These are phyloP conservation scores for Cantharis nigra DNA, from an alignment of 2,888 invertebrate genomes.

Conservation along the genomic window DNA sequence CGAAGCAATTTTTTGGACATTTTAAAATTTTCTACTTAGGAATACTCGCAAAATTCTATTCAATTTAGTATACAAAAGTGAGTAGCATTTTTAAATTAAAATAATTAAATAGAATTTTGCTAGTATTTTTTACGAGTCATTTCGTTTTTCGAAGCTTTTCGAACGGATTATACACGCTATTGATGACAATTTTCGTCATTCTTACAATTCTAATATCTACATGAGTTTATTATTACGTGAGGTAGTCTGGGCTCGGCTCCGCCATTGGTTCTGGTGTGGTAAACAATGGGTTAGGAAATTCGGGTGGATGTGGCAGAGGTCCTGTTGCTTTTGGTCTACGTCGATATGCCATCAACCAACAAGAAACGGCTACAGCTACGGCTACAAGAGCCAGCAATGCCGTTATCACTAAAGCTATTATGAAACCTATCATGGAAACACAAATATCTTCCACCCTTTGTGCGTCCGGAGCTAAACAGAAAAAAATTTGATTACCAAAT, in stretches of 20 bases:
- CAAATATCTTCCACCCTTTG: slow-evolving; percentile 82
- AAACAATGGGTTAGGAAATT: slow-evolving; percentile 93
- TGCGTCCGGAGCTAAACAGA: slow-evolving; percentile 58
- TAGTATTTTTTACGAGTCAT: background rate
- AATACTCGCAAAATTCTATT: slow-evolving; percentile 1
- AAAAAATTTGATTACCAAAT: background rate
- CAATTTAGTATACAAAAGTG: slow-evolving; percentile 8
- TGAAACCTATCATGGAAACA: slow-evolving; percentile 91
- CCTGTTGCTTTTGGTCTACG: slow-evolving; percentile 85
- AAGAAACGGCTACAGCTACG: slow-evolving; percentile 92
- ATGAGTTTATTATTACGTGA: slow-evolving; percentile 55
- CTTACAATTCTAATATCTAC: slow-evolving; percentile 32
- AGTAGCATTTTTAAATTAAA: slow-evolving; percentile 10
- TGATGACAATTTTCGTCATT: slow-evolving; percentile 4
- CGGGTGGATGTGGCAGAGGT: slow-evolving; percentile 91
- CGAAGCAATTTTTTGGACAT: background rate
- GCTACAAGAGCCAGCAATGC: slow-evolving; percentile 90
- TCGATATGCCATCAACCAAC: slow-evolving; percentile 93
- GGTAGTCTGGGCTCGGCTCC: slow-evolving; percentile 83
- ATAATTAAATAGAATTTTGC: background rate
- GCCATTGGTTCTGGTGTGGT: slow-evolving; percentile 80
- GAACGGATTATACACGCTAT: background rate
- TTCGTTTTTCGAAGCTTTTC: background rate
- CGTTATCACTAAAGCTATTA: slow-evolving; percentile 89
- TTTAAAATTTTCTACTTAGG: background rate